Percentiles rank a stretch among this genome's conserved stretches.
These are phyloP conservation scores for Oopsacas minuta DNA, from an alignment of 37 sponge, comb jelly and placozoan species.

Conservation along the genomic window DNA sequence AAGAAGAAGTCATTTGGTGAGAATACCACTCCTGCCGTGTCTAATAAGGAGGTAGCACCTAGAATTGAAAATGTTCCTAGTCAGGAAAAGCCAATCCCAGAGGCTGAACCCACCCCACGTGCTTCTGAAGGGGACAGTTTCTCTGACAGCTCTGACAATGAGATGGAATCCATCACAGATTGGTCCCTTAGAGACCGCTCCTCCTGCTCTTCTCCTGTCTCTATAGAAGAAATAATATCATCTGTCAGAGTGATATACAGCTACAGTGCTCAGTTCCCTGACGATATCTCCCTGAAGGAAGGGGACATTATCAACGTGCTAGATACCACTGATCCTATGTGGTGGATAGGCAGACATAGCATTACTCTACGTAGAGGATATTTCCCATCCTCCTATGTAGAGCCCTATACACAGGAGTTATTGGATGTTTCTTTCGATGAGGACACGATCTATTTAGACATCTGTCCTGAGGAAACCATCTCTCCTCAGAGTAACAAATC, in stretches of 20 bases:
- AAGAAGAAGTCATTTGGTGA: neutral
- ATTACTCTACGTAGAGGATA: neutral
- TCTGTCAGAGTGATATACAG: neutral
- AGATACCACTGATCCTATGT: neutral
- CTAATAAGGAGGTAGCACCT: neutral
- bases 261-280: neutral
- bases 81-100: neutral
- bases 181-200: neutral
- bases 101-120: neutral
- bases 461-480: neutral
- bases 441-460: neutral
- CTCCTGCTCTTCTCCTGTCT: neutral
- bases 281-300: neutral
- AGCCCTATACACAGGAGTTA: neutral
- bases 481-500: neutral
- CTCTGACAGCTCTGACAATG: neutral
- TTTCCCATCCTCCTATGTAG: neutral
- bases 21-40: neutral
- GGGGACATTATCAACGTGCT: neutral
- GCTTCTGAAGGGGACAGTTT: neutral
- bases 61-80: neutral
- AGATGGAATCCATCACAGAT: neutral
- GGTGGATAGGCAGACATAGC: neutral
- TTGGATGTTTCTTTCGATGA: neutral
- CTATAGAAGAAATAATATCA: neutral